Evolutionary conservation across 2,888 invertebrate species (phyloP).

Genomic region (Pyrochroa serraticornis): DNA sequence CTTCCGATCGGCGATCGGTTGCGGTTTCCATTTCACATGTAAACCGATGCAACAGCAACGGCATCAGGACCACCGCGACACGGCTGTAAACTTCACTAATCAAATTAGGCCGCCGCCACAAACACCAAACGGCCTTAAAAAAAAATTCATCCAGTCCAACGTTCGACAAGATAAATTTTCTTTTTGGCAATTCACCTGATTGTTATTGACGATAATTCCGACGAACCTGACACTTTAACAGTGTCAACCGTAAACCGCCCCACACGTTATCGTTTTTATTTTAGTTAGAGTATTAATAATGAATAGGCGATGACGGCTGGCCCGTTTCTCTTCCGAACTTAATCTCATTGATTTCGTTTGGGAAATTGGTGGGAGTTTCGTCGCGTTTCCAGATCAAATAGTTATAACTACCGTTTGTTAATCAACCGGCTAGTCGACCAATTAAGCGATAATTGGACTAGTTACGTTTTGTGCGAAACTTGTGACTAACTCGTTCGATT

Average conservation of each 20-base stretch:
- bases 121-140: background rate
- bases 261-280: no score
- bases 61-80: slow-evolving; percentile 17
- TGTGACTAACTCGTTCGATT: slow-evolving; percentile 3
- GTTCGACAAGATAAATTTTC: background rate
- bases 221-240: background rate
- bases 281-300: background rate
- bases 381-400: slow-evolving; percentile 13
- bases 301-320: background rate
- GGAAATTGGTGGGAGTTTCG: slow-evolving; percentile 15
- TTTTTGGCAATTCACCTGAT: slow-evolving; percentile 3
- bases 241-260: no score
- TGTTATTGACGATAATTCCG: background rate
- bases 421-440: slow-evolving; percentile 17
- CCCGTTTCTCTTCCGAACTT: background rate
- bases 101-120: slow-evolving; percentile 14
- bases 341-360: slow-evolving; percentile 1
- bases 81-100: slow-evolving; percentile 16
- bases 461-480: background rate
- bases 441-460: slow-evolving; percentile 9
- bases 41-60: slow-evolving; percentile 19
- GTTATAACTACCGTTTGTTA: slow-evolving; percentile 8
- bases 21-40: slow-evolving; percentile 27
- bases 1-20: slow-evolving; percentile 28
- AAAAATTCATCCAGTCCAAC: background rate